A percentile compares a stretch with the other conserved stretches of the same genome.
These are phyloP conservation scores for Dicerorhinus sumatrensis DNA, from an alignment of 2,113 vertebrate genomes.

Conservation along the genomic window DNA sequence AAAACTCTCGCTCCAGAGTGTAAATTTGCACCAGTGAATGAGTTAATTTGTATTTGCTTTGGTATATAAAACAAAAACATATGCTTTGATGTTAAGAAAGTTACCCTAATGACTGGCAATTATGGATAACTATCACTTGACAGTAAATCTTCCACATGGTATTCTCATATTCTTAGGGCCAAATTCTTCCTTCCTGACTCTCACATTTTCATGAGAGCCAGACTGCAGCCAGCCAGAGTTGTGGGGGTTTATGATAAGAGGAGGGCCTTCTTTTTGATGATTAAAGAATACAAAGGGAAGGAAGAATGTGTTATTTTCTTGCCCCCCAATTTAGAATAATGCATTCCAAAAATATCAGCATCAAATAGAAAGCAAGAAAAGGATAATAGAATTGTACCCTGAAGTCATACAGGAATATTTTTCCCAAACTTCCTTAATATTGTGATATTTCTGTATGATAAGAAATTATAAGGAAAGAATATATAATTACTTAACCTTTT, in stretches of 20 bases:
- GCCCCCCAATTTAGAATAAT: not conserved
- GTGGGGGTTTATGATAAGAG: not conserved
- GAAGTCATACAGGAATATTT: not conserved
- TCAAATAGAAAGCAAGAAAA: not conserved
- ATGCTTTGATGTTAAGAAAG: constrained; percentile 66
- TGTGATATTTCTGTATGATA: constrained; percentile 26
- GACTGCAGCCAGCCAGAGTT: not conserved
- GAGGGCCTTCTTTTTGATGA: not conserved
- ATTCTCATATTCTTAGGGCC: not conserved
- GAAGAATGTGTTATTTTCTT: not conserved
- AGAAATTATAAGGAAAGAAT: constrained; percentile 7
- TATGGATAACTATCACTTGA: constrained; percentile 52
- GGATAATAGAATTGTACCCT: not conserved
- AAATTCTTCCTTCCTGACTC: constrained; percentile 11
- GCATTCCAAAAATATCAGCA: not conserved
- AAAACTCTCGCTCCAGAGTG: not conserved
- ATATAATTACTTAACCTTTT: not conserved
- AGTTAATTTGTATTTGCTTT: constrained; percentile 46
- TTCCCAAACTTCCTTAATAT: not conserved
- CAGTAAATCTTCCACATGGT: not conserved
- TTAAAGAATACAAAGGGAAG: not conserved
- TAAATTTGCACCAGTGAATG: not conserved
- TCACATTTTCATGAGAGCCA: not conserved
- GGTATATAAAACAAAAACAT: constrained; percentile 16
- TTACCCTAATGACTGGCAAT: constrained; percentile 57